Conservation (phyloP, 2,888 invertebrate genomes). For the Tinea trinotella region DNA sequence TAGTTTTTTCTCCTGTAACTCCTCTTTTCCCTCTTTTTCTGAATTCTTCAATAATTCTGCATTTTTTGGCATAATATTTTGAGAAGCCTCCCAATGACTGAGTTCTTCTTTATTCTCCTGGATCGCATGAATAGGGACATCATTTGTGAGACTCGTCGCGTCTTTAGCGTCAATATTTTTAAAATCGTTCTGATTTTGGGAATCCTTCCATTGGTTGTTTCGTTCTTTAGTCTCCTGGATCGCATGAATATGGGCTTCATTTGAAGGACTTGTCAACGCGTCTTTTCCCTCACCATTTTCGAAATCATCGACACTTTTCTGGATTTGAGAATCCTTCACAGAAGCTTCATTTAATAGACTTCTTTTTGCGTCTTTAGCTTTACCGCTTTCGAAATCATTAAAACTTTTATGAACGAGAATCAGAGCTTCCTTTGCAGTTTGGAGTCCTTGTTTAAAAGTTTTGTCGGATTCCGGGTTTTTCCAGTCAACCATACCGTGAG, state of each 20-base stretch:
- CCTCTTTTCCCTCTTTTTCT: not conserved
- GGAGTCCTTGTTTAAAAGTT: constrained; percentile 33
- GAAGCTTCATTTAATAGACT: constrained; percentile 12
- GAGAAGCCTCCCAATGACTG: not conserved
- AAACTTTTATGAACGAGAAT: constrained; percentile 25
- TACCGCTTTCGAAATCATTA: not conserved
- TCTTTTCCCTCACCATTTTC: not conserved
- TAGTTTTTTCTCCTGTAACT: not conserved
- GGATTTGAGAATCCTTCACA: constrained; percentile 43
- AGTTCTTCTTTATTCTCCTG: not conserved
- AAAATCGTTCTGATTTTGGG: not conserved
- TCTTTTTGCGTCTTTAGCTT: not conserved
- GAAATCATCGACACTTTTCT: no score
- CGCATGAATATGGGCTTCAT: not conserved
- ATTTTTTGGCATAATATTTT: not conserved
- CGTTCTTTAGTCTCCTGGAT: not conserved
- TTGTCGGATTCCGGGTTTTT: constrained; percentile 31
- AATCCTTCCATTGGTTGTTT: not conserved
- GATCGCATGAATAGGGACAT: not conserved
- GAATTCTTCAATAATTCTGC: not conserved
- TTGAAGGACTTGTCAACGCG: not conserved
- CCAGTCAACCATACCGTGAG: constrained; percentile 24
- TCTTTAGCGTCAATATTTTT: not conserved
- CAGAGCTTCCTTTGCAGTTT: constrained; percentile 44
- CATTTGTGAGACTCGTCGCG: not conserved